Evolutionary conservation across 2,113 vertebrate species (phyloP).

Genomic region (Rhinichthys klamathensis): DNA sequence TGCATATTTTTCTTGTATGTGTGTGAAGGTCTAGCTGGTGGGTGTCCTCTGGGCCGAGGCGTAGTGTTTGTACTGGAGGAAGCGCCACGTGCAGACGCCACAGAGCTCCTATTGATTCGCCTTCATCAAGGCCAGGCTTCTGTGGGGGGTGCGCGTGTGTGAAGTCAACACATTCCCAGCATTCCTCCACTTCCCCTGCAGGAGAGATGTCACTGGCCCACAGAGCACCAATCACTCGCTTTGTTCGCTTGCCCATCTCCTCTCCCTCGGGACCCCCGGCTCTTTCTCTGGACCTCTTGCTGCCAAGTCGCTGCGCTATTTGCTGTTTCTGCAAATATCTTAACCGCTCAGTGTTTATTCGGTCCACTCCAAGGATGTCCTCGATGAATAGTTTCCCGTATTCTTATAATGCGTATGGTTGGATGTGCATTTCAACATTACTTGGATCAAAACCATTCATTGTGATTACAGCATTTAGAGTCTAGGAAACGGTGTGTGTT

Average conservation of each 20-base stretch:
- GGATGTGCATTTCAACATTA: conserved; percentile 21
- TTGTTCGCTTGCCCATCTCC: conserved; percentile 26
- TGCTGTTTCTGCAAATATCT: conserved; percentile 52
- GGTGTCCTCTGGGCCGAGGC: conserved; percentile 52
- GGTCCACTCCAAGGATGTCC: conserved; percentile 38
- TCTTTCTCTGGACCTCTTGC: conserved; percentile 33
- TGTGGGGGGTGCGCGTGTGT: conserved; percentile 71
- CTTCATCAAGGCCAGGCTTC: conserved; percentile 73
- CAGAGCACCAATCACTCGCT: conserved; percentile 17
- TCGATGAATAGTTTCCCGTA: conserved; percentile 40
- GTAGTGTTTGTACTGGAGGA: conserved; percentile 71
- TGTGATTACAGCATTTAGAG: conserved; percentile 40
- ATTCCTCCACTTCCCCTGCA: conserved; percentile 85
- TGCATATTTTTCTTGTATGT: conserved; percentile 43
- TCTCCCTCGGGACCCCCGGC: conserved; percentile 50
- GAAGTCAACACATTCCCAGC: conserved; percentile 86
- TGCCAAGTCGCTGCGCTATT: conserved; percentile 62
- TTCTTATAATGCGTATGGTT: conserved; percentile 19
- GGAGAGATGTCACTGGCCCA: conserved; percentile 75
- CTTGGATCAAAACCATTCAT: neutral
- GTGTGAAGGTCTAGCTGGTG: conserved; percentile 13
- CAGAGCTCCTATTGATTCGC: conserved; percentile 77
- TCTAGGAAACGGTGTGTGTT: conserved; percentile 30
- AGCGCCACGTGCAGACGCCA: conserved; percentile 69
- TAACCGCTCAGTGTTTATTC: conserved; percentile 33